Conservation (phyloP, 1,140 invertebrate genomes). For the Zaprionus camerounensis region DNA sequence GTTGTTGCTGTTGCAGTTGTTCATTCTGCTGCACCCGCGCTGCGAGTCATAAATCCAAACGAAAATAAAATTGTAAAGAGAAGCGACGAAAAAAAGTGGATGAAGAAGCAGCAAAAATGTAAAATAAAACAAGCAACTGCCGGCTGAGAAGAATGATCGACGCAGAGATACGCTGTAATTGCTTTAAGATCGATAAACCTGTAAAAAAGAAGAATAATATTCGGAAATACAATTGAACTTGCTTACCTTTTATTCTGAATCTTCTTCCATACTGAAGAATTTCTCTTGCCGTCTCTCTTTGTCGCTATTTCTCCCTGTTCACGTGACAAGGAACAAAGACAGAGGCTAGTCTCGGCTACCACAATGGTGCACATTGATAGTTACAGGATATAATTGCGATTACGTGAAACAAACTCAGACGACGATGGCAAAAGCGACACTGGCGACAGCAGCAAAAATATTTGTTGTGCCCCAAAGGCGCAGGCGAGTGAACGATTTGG, state of each 20-base stretch:
- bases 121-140: constrained; percentile 44
- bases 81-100: constrained; percentile 25
- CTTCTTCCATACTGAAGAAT: too few relatives aligned
- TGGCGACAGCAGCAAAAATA: constrained; percentile 44
- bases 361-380: background rate
- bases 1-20: constrained; percentile 15
- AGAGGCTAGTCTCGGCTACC: too few relatives aligned
- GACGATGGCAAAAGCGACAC: constrained; percentile 16
- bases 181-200: background rate
- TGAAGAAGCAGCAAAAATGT: constrained; percentile 40
- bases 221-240: too few relatives aligned
- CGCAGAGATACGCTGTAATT: constrained; percentile 30
- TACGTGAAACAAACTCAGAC: constrained; percentile 55
- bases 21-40: constrained; percentile 8
- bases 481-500: background rate
- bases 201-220: background rate
- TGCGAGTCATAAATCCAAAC: constrained; percentile 49
- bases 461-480: constrained; percentile 10
- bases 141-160: background rate
- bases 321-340: too few relatives aligned
- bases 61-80: constrained; percentile 26
- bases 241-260: too few relatives aligned
- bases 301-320: too few relatives aligned
- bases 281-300: too few relatives aligned
- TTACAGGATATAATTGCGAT: constrained; percentile 16